Conservation (phyloP, 2,797 vertebrate genomes). For the Sebastes aleutianus region DNA sequence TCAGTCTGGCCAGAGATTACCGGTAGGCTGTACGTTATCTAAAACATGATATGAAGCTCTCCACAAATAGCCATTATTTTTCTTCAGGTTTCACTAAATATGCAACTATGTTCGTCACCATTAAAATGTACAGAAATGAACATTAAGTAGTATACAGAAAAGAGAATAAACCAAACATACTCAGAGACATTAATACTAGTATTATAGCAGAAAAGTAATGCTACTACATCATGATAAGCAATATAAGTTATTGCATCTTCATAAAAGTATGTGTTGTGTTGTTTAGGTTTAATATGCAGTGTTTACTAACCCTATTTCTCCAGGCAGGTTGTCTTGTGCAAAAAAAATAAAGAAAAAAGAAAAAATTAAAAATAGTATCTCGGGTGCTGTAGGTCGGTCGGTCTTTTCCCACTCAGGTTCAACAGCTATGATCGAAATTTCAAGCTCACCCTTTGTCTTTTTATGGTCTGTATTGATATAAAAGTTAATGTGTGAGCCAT, state of each 20-base stretch:
- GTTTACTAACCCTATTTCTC: neutral
- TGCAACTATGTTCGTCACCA: neutral
- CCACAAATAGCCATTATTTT: neutral
- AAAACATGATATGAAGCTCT: neutral
- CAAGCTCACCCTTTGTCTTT: neutral
- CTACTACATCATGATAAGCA: neutral
- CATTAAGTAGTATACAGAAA: neutral
- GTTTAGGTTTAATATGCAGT: neutral
- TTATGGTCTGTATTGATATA: neutral
- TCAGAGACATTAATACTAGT: neutral
- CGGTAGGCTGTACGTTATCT: neutral
- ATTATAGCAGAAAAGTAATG: neutral
- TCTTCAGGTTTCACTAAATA: neutral
- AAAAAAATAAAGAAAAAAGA: neutral
- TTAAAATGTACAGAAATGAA: neutral
- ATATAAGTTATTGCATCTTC: neutral
- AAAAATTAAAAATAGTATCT: neutral
- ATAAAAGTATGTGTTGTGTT: neutral
- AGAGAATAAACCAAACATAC: neutral
- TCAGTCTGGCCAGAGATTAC: neutral
- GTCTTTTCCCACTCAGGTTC: neutral
- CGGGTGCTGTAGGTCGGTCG: neutral
- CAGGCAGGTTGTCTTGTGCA: neutral
- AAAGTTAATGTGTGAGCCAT: neutral
- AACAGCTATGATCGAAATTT: neutral